phyloP scores from a whole-genome alignment of 2,113 vertebrate species.

The Petromus typicus region DNA sequence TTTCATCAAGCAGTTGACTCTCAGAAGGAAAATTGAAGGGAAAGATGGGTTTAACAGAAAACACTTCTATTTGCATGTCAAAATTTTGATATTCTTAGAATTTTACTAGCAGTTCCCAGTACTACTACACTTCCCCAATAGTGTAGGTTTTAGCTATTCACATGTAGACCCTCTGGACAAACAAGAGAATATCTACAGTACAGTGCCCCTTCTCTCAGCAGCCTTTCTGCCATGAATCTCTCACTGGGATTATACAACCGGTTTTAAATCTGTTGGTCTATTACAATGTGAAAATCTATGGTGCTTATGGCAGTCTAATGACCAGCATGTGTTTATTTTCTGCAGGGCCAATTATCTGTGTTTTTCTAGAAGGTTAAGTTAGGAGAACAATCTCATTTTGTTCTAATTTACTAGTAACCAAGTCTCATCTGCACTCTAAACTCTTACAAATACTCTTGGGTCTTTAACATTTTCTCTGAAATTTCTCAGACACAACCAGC shows the following conservation, averaged over 20 bases:
- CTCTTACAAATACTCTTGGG: neutral
- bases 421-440: neutral
- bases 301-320: neutral
- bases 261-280: neutral
- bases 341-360: neutral
- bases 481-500: slow-evolving; percentile 11
- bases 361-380: neutral
- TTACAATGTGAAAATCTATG: neutral
- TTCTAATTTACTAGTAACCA: neutral
- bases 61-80: slow-evolving; percentile 1
- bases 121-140: too few relatives aligned
- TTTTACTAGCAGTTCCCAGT: neutral
- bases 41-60: neutral
- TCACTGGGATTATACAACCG: neutral
- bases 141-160: neutral
- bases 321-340: neutral
- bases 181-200: neutral
- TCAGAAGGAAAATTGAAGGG: neutral
- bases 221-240: neutral
- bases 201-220: neutral
- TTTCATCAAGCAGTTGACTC: neutral
- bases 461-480: slow-evolving; percentile 56
- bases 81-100: neutral
- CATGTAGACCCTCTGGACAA: neutral
- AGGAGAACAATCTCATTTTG: neutral